Evolutionary conservation across 2,113 vertebrate species (phyloP).

Genomic region (Rhagologus leucostigma): DNA sequence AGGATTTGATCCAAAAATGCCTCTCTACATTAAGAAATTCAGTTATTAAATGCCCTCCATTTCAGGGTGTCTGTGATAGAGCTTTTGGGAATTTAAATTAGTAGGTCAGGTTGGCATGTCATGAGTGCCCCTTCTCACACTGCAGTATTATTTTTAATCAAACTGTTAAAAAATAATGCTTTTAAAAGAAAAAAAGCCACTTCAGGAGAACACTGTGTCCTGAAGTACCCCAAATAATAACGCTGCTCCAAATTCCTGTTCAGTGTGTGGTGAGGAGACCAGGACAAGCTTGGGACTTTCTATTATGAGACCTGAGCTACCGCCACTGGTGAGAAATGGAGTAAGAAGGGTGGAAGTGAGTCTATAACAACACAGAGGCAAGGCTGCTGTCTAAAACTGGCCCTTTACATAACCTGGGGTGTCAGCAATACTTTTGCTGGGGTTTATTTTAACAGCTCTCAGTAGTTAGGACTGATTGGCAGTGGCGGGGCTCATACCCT

Average conservation of each 20-base stretch:
- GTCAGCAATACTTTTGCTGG: not conserved
- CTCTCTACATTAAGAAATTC: not conserved
- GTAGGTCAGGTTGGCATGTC: not conserved
- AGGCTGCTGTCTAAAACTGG: not conserved
- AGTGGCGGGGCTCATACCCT: fast-evolving
- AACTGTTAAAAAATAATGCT: not conserved
- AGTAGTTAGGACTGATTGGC: not conserved
- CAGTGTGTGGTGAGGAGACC: slow-evolving; percentile 3
- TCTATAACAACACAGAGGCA: not conserved
- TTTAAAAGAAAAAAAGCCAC: slow-evolving; percentile 24
- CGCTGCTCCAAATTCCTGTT: not conserved
- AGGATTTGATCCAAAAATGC: not conserved
- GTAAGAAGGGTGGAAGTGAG: slow-evolving; percentile 22
- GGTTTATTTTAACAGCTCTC: not conserved
- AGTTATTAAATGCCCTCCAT: not conserved
- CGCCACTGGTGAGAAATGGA: not conserved
- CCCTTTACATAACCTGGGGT: not conserved
- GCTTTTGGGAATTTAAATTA: not conserved
- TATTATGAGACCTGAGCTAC: not conserved
- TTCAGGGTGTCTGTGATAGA: not conserved
- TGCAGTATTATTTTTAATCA: not conserved
- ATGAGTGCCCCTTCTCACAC: not conserved
- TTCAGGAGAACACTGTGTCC: not conserved
- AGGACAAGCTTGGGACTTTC: not conserved
- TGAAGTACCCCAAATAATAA: not conserved